A percentile compares a stretch with the other conserved stretches of the same genome.
Conservation (phyloP, 2,888 invertebrate species). For the Steromphala cineraria region DNA sequence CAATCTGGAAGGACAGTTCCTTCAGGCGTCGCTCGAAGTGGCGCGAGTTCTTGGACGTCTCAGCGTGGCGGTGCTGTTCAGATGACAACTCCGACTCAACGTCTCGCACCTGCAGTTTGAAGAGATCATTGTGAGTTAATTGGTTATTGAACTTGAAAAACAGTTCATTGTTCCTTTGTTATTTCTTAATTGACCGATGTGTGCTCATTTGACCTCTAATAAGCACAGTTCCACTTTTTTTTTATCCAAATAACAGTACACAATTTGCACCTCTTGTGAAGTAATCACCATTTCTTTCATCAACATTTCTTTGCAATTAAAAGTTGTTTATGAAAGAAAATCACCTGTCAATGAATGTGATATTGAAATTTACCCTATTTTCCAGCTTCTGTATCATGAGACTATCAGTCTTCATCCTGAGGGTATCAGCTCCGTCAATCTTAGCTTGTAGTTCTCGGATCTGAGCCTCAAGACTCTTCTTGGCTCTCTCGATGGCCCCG, state of each 20-base stretch:
- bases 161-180: too few species aligned
- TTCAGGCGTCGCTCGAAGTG: slow-evolving; percentile 95
- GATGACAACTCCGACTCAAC: slow-evolving; percentile 89
- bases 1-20: slow-evolving; percentile 83
- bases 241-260: too few species aligned
- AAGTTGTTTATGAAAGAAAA: too few species aligned
- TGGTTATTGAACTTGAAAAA: too few species aligned
- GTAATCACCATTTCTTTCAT: too few species aligned
- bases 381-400: slow-evolving; percentile 99
- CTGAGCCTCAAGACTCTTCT: slow-evolving; percentile 97
- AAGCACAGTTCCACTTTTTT: too few species aligned
- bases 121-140: too few species aligned
- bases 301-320: too few species aligned
- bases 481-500: slow-evolving; percentile 97
- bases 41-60: slow-evolving; percentile 97
- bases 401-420: slow-evolving; percentile 98
- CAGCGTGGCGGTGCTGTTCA: slow-evolving; percentile 97
- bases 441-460: slow-evolving; percentile 96
- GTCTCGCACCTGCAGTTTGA: slow-evolving; percentile 82
- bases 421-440: slow-evolving; percentile 96
- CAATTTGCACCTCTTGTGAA: too few species aligned
- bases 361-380: slow-evolving; percentile 79
- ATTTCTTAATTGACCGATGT: too few species aligned
- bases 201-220: too few species aligned
- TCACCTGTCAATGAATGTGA: too few species aligned